Evolutionary conservation across 2,797 vertebrate genomes (phyloP), one percentile per base, ranked within the genome.

Genomic region (Eutrigla gurnardus): DNA sequence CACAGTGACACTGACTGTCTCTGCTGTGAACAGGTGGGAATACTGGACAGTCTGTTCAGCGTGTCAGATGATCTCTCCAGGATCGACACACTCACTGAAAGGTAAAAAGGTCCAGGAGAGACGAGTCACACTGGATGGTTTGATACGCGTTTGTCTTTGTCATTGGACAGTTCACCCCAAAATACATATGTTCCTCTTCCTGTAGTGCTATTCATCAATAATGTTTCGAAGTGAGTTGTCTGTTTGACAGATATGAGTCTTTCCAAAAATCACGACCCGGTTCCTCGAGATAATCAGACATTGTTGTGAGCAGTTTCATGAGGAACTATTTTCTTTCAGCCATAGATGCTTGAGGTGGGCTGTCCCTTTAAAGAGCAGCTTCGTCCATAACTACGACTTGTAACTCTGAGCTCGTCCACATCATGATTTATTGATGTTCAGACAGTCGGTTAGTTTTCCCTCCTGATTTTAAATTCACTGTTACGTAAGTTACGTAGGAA

Each of bases 11-110:
- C 73, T 75, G 70, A 77, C 57, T 63, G 65, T 86, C 25, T 70
- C 0, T 73, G 54, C 61, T 25, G 47, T 85, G 78, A 79, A 67
- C 80, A 99, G 98, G 96, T 99, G 91, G 98, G 97, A 81, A 97
- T 96, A 60, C 92, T 99, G 92, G 97, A 99, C 91, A 94, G 96
- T 74, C 94, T 99, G 50, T 94, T 99, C 70, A 93, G 94, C 68
- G 94, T 98, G 81, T 97, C 97, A 43, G 97, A 99, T 87, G 96
- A 98, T 79, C 93, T 99, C 89, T 95, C 94, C 88, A 96, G 94
- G 90, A 95, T 98, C 2, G 97, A 99, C 94, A 89, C 80, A 73
- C 94, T 95, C 88, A 94, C 96, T 89, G 97, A 99, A 94, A 95
- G 97, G 98, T 99, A 85, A 55, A 46, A 25, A 50, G 32, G 3